phyloP scores from a whole-genome alignment of 2,113 vertebrate genomes.

The Kryptolebias marmoratus region DNA sequence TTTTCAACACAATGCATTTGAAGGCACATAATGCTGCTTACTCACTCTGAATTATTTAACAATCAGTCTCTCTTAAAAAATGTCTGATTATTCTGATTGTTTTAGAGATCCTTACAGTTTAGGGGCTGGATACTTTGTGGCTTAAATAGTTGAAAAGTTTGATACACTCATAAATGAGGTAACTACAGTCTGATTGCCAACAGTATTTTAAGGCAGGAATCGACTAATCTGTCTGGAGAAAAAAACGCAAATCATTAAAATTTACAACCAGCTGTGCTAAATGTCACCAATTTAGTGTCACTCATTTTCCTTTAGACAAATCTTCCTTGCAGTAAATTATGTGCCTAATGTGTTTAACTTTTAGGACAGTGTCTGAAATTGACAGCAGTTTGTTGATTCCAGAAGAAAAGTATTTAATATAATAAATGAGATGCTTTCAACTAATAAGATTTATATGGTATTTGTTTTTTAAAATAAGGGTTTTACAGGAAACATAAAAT shows the following conservation, averaged over 20 bases:
- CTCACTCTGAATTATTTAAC: slow-evolving; percentile 9
- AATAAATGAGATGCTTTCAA: not conserved
- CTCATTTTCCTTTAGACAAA: slow-evolving; percentile 53
- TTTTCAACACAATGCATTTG: slow-evolving; percentile 26
- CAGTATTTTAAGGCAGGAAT: not conserved
- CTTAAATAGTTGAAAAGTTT: not conserved
- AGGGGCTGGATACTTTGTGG: not conserved
- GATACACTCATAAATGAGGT: not conserved
- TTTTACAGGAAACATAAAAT: no score
- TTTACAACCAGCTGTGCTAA: slow-evolving; percentile 12
- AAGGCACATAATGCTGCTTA: slow-evolving; percentile 14
- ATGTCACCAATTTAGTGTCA: slow-evolving; percentile 53
- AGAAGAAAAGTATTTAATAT: slow-evolving; percentile 4
- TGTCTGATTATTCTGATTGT: no score
- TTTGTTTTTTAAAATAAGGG: not conserved
- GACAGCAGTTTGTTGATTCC: slow-evolving; percentile 17
- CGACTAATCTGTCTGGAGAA: not conserved
- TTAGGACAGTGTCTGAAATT: slow-evolving; percentile 11
- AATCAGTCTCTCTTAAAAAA: not conserved
- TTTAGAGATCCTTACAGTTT: not conserved
- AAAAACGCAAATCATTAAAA: not conserved
- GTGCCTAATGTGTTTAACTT: slow-evolving; percentile 43
- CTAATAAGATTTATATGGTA: no score
- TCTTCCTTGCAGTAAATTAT: slow-evolving; percentile 38
- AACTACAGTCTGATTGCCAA: not conserved